A percentile compares a stretch with the other conserved stretches of the same genome.
Evolutionary conservation across 2,113 vertebrate species (phyloP).

Genomic region (Corynorhinus townsendii): DNA sequence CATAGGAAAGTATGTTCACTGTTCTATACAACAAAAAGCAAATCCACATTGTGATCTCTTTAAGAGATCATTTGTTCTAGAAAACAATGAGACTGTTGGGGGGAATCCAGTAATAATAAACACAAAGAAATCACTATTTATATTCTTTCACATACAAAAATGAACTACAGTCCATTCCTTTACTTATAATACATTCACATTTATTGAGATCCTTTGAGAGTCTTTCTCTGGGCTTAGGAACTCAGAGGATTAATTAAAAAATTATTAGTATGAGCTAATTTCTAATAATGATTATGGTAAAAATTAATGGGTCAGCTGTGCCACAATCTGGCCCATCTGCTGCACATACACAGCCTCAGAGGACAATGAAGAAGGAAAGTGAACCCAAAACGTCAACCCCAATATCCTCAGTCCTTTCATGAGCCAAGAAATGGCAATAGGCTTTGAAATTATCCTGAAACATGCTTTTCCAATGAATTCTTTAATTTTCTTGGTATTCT

Average conservation of each 20-base stretch:
- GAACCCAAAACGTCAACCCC: slow-evolving; percentile 12
- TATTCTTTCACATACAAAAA: background rate
- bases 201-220: slow-evolving; percentile 5
- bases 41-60: background rate
- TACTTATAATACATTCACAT: background rate
- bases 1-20: slow-evolving; percentile 11
- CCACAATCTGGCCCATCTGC: slow-evolving; percentile 29
- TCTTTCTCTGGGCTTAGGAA: slow-evolving; percentile 22
- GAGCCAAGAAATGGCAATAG: slow-evolving; percentile 5
- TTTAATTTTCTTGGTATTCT: slow-evolving; percentile 22
- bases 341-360: background rate
- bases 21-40: background rate
- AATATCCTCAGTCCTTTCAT: slow-evolving; percentile 1
- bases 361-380: background rate
- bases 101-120: slow-evolving; percentile 27
- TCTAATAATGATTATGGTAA: slow-evolving; percentile 42
- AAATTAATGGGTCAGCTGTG: slow-evolving; percentile 50
- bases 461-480: background rate
- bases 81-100: slow-evolving; percentile 9
- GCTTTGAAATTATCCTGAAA: slow-evolving; percentile 41
- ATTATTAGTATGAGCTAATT: background rate
- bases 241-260: slow-evolving; percentile 32
- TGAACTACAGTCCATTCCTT: background rate
- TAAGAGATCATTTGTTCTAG: background rate
- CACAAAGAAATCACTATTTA: background rate